Conservation (phyloP, 2,113 vertebrate genomes). For the Menura novaehollandiae region DNA sequence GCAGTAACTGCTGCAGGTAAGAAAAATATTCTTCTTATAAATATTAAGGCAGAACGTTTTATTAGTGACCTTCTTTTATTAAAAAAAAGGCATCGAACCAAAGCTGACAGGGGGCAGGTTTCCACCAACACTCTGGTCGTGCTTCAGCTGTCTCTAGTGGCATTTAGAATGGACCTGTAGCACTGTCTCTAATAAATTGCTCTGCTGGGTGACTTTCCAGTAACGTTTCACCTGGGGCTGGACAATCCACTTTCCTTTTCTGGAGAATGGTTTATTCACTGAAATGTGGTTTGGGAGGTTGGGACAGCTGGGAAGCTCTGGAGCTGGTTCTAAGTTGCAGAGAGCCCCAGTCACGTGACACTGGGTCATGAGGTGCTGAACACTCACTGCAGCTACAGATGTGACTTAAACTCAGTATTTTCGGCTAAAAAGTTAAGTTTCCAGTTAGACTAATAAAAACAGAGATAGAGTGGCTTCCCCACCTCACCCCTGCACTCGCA, state of each 20-base stretch:
- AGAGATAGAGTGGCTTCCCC: not conserved
- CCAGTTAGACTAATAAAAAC: not conserved
- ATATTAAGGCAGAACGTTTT: not conserved
- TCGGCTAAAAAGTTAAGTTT: not conserved
- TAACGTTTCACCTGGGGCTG: not conserved
- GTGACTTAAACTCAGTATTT: not conserved
- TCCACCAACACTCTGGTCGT: not conserved
- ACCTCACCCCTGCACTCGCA: not conserved
- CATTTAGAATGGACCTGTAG: not conserved
- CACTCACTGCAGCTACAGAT: fast-evolving
- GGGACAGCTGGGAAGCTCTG: not conserved
- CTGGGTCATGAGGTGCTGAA: fast-evolving
- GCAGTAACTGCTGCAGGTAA: not conserved
- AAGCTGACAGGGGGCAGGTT: slow-evolving; percentile 1
- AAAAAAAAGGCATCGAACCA: not conserved
- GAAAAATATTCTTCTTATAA: not conserved
- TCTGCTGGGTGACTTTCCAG: not conserved
- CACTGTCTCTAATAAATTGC: not conserved
- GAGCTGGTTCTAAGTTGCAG: not conserved
- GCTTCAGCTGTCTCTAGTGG: not conserved
- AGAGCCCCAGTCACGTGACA: not conserved
- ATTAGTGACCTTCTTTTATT: not conserved
- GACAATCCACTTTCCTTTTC: not conserved
- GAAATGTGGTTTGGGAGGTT: not conserved
- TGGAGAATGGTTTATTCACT: slow-evolving; percentile 12